A percentile compares a stretch with the other conserved stretches of the same genome.
Evolutionary conservation across 2,797 vertebrate species (phyloP).

Genomic region (Onychomys torridus): DNA sequence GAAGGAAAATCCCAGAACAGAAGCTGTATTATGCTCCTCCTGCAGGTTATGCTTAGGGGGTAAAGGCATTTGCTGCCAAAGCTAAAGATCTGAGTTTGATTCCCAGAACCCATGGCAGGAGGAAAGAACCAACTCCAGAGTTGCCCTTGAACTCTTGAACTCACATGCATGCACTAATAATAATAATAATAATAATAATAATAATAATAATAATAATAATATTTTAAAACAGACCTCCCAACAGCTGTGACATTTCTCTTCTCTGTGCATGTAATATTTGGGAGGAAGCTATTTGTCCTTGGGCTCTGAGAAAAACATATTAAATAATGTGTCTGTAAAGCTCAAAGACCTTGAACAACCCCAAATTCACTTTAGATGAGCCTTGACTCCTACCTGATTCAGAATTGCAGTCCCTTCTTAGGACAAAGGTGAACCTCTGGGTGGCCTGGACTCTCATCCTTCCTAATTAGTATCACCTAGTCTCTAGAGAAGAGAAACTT

Average conservation of each 20-base stretch:
- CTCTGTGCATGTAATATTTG: constrained; percentile 25
- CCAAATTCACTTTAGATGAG: constrained; percentile 32
- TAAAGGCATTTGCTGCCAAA: background rate
- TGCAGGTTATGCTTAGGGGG: background rate
- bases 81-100: background rate
- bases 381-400: background rate
- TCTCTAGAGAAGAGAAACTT: background rate
- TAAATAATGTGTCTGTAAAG: constrained; percentile 56
- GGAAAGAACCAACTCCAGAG: background rate
- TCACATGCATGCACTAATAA: background rate
- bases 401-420: constrained; percentile 6
- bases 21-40: background rate
- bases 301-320: constrained; percentile 46
- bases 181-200: background rate
- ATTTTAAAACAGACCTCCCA: background rate
- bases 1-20: constrained; percentile 16
- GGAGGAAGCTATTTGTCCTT: background rate
- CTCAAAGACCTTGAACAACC: constrained; percentile 62
- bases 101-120: background rate
- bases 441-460: constrained; percentile 34
- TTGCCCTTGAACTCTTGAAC: background rate
- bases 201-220: background rate
- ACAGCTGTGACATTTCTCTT: constrained; percentile 58
- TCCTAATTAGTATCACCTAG: constrained; percentile 43
- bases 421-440: constrained; percentile 58